Evolutionary conservation across 1,140 invertebrate species (phyloP).

Genomic region (Cherax quadricarinatus): DNA sequence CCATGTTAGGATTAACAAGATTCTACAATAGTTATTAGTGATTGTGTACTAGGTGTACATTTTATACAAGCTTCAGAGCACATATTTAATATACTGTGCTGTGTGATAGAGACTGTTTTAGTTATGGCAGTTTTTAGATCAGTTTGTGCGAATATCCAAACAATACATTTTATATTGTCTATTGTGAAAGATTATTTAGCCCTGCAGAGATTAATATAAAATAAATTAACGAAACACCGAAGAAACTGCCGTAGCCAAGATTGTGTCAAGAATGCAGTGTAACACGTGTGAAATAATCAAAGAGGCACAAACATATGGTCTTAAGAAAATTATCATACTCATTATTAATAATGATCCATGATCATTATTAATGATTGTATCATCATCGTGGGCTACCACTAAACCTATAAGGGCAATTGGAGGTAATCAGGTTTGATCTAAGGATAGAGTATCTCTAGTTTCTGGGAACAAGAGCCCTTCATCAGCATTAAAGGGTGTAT

Average conservation of each 20-base stretch:
- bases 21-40: neutral
- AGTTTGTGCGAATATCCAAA: neutral
- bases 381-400: too few relatives aligned
- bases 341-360: neutral
- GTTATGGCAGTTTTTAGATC: neutral
- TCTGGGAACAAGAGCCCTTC: too few relatives aligned
- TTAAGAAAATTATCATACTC: neutral
- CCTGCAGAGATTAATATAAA: neutral
- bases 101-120: neutral
- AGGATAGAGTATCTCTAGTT: too few relatives aligned
- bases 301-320: slow-evolving; percentile 11
- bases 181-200: neutral
- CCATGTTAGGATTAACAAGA: neutral
- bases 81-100: neutral
- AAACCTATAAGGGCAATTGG: too few relatives aligned
- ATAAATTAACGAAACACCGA: neutral
- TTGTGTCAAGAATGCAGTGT: neutral
- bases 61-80: slow-evolving; percentile 1
- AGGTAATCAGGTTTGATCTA: too few relatives aligned
- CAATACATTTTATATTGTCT: neutral
- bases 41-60: neutral
- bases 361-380: too few relatives aligned
- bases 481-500: neutral
- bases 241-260: neutral
- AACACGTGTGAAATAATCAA: neutral